Evolutionary conservation across 2,113 vertebrate species (phyloP).

Genomic region (Laticauda laticaudata): DNA sequence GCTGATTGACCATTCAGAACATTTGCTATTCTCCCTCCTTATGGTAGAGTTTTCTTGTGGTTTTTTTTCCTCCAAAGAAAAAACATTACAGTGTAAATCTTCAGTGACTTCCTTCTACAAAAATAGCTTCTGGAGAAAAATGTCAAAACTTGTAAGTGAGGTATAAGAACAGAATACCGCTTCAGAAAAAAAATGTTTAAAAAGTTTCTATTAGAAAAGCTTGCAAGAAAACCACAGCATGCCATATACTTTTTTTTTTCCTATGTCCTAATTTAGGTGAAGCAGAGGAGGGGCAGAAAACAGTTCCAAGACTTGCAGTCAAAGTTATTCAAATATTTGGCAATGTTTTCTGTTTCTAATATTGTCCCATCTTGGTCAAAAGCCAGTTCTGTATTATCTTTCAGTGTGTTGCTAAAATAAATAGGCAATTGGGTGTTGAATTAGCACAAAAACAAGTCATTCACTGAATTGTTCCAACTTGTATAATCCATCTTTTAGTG

Average conservation of each 20-base stretch:
- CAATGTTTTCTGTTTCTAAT: constrained; percentile 35
- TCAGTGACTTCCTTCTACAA: neutral
- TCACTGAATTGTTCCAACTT: constrained; percentile 12
- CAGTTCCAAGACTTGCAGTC: neutral
- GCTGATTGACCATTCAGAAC: neutral
- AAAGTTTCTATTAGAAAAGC: neutral
- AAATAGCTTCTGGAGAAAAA: neutral
- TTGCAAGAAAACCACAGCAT: constrained; percentile 5
- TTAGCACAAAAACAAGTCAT: neutral
- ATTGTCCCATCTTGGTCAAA: constrained; percentile 34
- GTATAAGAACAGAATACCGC: neutral
- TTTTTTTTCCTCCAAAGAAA: neutral
- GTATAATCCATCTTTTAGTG: neutral
- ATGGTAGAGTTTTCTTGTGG: neutral
- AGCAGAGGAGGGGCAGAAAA: constrained; percentile 2
- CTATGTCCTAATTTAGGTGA: neutral
- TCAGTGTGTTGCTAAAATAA: constrained; percentile 35
- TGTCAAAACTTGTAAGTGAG: neutral
- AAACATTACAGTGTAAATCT: neutral
- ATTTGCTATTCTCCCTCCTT: neutral
- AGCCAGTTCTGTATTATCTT: constrained; percentile 25
- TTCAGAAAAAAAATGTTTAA: neutral
- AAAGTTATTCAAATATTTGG: neutral
- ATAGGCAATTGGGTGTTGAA: constrained; percentile 34
- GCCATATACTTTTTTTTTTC: neutral